Evolutionary conservation across 2,888 invertebrate species (phyloP).

Genomic region (Vesta saturnalis): DNA sequence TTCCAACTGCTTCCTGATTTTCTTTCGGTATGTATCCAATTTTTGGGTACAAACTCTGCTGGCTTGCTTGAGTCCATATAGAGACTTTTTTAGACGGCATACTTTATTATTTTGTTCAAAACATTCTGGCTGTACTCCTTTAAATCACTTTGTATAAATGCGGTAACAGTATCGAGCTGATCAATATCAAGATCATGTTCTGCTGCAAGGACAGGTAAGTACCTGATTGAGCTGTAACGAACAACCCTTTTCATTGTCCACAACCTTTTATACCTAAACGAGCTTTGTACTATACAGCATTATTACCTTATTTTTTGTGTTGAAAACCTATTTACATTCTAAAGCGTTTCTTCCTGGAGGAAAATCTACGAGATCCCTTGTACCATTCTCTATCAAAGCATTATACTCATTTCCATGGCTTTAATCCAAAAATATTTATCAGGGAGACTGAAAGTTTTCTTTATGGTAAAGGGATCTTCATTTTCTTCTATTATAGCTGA

Average conservation of each 20-base stretch:
- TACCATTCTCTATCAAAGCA: too few species aligned
- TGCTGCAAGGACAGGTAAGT: too few species aligned
- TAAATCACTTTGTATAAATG: too few species aligned
- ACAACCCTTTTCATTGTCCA: too few species aligned
- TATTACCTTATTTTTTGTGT: background rate
- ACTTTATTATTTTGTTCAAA: background rate
- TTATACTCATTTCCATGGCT: too few species aligned
- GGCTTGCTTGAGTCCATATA: background rate
- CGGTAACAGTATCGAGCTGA: background rate
- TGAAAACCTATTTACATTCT: too few species aligned
- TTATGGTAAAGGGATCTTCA: too few species aligned
- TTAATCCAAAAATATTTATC: background rate
- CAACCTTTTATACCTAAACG: background rate
- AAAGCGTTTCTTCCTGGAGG: too few species aligned
- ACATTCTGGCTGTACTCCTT: background rate
- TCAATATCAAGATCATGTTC: background rate
- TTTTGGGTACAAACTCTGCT: background rate
- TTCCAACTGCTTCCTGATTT: background rate
- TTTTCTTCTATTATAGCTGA: too few species aligned
- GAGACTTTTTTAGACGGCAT: background rate
- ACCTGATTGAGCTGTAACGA: too few species aligned
- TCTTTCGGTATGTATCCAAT: background rate
- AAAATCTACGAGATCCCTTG: too few species aligned
- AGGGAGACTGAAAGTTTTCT: too few species aligned
- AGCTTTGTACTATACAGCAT: background rate